A percentile compares a stretch with the other conserved stretches of the same genome.
These are phyloP conservation scores for Drosophila oshimai DNA, from an alignment of 1,140 invertebrate species.

Conservation along the genomic window DNA sequence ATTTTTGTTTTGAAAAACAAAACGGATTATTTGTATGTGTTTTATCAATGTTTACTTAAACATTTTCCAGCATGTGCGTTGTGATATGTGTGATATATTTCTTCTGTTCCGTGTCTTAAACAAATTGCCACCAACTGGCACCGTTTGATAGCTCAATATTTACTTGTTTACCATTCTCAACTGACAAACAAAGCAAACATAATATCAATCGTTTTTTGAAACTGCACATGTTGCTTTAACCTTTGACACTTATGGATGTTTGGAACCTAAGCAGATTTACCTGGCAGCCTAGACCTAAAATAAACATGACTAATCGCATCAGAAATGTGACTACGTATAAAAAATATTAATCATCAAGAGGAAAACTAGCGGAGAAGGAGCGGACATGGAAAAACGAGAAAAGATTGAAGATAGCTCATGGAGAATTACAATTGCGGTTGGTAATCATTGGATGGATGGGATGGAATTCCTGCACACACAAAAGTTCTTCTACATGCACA, in stretches of 20 bases:
- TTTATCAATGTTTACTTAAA: neutral
- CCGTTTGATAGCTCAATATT: conserved; percentile 2
- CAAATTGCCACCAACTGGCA: conserved; percentile 10
- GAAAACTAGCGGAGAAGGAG: neutral
- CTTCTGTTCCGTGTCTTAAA: neutral
- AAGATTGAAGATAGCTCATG: conserved; percentile 50
- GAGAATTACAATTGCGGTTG: conserved; percentile 54
- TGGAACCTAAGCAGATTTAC: neutral
- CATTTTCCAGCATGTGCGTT: conserved; percentile 1
- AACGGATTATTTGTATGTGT: neutral
- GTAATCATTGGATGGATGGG: conserved; percentile 16
- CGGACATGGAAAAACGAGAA: conserved; percentile 21
- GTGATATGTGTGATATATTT: neutral
- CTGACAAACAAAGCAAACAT: neutral
- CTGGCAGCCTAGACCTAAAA: neutral
- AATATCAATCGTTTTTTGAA: neutral
- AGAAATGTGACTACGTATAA: conserved; percentile 32
- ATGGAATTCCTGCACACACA: conserved; percentile 63
- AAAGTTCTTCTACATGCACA: conserved; percentile 19
- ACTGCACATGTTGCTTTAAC: neutral
- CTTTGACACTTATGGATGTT: neutral
- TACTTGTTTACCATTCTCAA: neutral
- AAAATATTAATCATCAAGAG: conserved; percentile 40
- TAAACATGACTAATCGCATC: conserved; percentile 57
- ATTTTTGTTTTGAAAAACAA: neutral